Conservation (phyloP, 1,140 invertebrate genomes). For the Schlechtendalia chinensis region DNA sequence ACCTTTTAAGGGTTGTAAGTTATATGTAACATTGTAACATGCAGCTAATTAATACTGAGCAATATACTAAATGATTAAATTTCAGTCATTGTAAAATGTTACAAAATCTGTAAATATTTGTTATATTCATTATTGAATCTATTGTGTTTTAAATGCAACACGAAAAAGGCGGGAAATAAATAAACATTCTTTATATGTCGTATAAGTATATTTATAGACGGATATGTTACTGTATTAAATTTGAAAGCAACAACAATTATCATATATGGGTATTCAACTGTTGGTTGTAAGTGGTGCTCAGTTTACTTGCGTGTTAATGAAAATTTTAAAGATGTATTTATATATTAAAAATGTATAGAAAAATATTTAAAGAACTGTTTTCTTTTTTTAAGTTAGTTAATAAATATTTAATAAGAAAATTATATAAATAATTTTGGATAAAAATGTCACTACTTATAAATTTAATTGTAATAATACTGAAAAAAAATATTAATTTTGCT, state of each 20-base stretch:
- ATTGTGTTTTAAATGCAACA: background rate
- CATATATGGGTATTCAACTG: too few species aligned
- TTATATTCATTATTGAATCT: background rate
- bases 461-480: too few species aligned
- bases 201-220: background rate
- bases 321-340: too few species aligned
- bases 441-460: too few species aligned
- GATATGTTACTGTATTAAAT: background rate
- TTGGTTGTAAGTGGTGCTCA: too few species aligned
- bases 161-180: background rate
- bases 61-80: background rate
- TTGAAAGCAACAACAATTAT: background rate
- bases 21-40: background rate
- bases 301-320: too few species aligned
- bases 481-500: too few species aligned
- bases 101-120: background rate
- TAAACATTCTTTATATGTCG: background rate
- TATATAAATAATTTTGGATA: too few species aligned
- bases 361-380: too few species aligned
- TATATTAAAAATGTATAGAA: too few species aligned
- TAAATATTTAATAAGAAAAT: too few species aligned
- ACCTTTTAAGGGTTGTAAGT: slow-evolving; percentile 6
- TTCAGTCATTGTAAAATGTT: background rate
- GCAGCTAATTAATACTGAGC: background rate
- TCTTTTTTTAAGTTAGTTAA: too few species aligned